These are phyloP conservation scores for Chitala chitala DNA, from an alignment of 2,113 vertebrate genomes.

Conservation along the genomic window DNA sequence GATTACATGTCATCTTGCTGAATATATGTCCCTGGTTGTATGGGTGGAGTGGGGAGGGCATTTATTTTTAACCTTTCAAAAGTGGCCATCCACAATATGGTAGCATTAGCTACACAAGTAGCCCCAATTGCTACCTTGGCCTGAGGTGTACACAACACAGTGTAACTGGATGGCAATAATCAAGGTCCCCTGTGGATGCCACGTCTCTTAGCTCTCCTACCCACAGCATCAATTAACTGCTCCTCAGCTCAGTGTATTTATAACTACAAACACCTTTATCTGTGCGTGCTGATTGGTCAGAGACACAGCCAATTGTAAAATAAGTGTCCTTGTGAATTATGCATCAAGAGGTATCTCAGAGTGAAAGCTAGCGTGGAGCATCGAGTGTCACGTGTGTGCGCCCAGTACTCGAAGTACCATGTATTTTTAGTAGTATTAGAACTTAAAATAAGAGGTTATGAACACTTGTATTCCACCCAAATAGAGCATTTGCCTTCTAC, in stretches of 20 bases:
- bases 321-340: too few species aligned
- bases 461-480: conserved; percentile 9
- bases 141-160: neutral
- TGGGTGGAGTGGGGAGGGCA: neutral
- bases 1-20: too few species aligned
- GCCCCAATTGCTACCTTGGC: neutral
- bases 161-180: neutral
- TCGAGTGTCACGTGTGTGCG: too few species aligned
- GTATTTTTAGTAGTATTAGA: neutral
- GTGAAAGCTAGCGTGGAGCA: too few species aligned
- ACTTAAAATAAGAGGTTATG: neutral
- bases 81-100: too few species aligned
- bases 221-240: neutral
- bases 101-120: neutral
- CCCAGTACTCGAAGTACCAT: neutral
- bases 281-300: too few species aligned
- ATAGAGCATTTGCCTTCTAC: conserved; percentile 25
- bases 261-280: neutral
- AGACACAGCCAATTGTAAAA: too few species aligned
- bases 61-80: too few species aligned
- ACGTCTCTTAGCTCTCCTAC: neutral
- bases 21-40: neutral
- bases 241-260: too few species aligned
- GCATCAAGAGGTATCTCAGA: too few species aligned
- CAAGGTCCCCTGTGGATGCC: neutral